Evolutionary conservation across 2,888 invertebrate species (phyloP).

Genomic region (Sesia apiformis): DNA sequence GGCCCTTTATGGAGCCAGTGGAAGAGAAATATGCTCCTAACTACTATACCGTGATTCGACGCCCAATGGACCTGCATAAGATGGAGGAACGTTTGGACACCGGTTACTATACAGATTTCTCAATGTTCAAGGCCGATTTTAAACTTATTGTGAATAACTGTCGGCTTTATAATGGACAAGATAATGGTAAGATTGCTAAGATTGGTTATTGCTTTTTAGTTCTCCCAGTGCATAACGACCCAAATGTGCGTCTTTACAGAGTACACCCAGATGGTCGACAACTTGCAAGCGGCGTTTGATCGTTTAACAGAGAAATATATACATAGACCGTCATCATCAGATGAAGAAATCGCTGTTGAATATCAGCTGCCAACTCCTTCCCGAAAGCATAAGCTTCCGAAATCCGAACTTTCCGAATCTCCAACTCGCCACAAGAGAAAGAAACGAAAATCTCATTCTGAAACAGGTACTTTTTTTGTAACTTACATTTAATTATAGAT

Average conservation of each 20-base stretch:
- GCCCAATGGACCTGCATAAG: slow-evolving; percentile 90
- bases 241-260: slow-evolving; percentile 64
- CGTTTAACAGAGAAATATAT: slow-evolving; percentile 88
- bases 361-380: slow-evolving; percentile 71
- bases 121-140: slow-evolving; percentile 90
- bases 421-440: slow-evolving; percentile 48
- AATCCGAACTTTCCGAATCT: slow-evolving; percentile 34
- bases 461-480: slow-evolving; percentile 20
- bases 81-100: slow-evolving; percentile 91
- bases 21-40: slow-evolving; percentile 94
- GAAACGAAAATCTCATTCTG: slow-evolving; percentile 54
- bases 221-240: not conserved
- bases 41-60: slow-evolving; percentile 82
- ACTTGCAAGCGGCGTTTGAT: slow-evolving; percentile 86
- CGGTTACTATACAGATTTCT: slow-evolving; percentile 85
- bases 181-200: slow-evolving; percentile 81
- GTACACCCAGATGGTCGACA: slow-evolving; percentile 91
- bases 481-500: too few relatives aligned
- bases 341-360: slow-evolving; percentile 83
- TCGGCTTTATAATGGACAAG: slow-evolving; percentile 91
- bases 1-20: slow-evolving; percentile 95
- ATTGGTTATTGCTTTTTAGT: not conserved
- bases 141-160: slow-evolving; percentile 95
- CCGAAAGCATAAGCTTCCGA: slow-evolving; percentile 56
- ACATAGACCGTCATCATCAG: slow-evolving; percentile 86